Percentiles rank a stretch among this genome's conserved stretches.
These are phyloP conservation scores for Merluccius polli DNA, from an alignment of 2,797 vertebrate species.

Conservation along the genomic window DNA sequence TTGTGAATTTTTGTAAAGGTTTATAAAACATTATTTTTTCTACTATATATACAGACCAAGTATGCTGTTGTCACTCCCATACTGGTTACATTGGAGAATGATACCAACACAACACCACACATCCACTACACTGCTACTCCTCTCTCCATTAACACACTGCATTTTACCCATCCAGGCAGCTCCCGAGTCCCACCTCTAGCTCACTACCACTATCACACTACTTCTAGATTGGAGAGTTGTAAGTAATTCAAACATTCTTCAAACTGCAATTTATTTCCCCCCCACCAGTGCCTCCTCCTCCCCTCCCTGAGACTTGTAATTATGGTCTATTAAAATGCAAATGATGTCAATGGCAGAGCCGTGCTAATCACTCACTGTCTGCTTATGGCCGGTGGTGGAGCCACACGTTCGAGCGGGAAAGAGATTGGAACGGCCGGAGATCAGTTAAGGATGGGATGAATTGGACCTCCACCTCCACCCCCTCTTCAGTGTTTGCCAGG, in stretches of 20 bases:
- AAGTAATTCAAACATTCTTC: constrained; percentile 73
- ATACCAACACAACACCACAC: constrained; percentile 16
- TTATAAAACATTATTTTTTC: too few relatives aligned
- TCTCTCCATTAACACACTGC: constrained; percentile 38
- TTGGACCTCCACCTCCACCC: constrained; percentile 30
- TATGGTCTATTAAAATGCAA: constrained; percentile 80
- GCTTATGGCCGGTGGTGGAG: constrained; percentile 70
- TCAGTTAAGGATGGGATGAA: constrained; percentile 52
- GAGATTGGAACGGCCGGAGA: constrained; percentile 54
- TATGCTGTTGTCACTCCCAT: constrained; percentile 21
- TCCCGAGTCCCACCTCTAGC: constrained; percentile 48
- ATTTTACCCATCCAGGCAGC: constrained; percentile 52
- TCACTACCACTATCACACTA: constrained; percentile 53
- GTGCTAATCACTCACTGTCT: constrained; percentile 73
- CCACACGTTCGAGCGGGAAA: constrained; percentile 51
- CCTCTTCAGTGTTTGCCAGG: not conserved
- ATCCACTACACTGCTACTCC: constrained; percentile 27
- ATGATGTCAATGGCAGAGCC: constrained; percentile 73
- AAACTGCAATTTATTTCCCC: constrained; percentile 77
- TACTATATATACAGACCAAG: too few relatives aligned
- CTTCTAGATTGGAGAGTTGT: constrained; percentile 51
- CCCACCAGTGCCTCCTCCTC: not conserved
- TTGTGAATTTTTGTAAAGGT: too few relatives aligned
- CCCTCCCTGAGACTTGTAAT: constrained; percentile 64
- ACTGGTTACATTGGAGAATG: constrained; percentile 9